Percentiles rank a stretch among this genome's conserved stretches.
Evolutionary conservation across 2,797 vertebrate species (phyloP).

Genomic region (Pipistrellus nathusii): DNA sequence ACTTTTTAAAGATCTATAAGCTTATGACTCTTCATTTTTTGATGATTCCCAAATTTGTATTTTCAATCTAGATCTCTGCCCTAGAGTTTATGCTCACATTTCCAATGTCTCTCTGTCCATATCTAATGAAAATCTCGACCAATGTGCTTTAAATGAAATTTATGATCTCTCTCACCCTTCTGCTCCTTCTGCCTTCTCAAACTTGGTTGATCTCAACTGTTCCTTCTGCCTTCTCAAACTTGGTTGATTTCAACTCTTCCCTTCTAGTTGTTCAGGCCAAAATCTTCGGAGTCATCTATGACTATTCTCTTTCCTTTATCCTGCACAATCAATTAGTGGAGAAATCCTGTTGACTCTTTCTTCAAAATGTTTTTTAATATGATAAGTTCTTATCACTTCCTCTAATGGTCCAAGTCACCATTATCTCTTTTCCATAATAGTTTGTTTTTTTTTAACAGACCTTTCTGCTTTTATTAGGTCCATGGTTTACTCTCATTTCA

Average conservation of each 20-base stretch:
- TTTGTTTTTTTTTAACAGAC: background rate
- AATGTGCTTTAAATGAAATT: background rate
- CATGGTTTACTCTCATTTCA: background rate
- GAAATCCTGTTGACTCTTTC: background rate
- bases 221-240: background rate
- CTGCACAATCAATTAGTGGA: background rate
- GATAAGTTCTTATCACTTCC: background rate
- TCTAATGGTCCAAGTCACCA: background rate
- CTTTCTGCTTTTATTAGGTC: background rate
- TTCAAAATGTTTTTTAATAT: constrained; percentile 9
- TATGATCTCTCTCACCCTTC: background rate
- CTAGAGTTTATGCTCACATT: background rate
- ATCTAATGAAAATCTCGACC: background rate
- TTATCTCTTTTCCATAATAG: background rate
- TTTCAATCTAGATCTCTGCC: background rate
- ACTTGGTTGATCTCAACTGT: background rate
- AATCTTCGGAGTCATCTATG: background rate
- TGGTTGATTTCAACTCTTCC: background rate
- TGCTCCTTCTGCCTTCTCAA: background rate
- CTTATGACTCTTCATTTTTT: background rate
- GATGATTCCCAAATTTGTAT: background rate
- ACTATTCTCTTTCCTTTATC: background rate
- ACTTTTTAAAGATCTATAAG: background rate
- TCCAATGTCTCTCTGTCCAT: background rate
- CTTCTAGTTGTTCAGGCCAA: background rate